Evolutionary conservation across 2,113 vertebrate species (phyloP).

Genomic region (Struthidea cinerea): DNA sequence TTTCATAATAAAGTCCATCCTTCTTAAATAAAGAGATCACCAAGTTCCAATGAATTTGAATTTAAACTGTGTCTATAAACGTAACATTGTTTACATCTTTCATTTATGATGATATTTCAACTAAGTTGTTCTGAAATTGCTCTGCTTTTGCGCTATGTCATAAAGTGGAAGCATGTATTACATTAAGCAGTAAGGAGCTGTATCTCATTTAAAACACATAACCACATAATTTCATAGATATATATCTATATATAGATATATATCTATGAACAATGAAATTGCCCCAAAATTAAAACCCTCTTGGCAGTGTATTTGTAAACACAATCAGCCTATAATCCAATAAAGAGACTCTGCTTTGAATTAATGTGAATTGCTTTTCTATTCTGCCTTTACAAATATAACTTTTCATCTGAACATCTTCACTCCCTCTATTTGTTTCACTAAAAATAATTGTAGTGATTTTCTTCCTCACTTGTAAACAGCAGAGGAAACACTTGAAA

Average conservation of each 20-base stretch:
- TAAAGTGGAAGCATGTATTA: slow-evolving; percentile 73
- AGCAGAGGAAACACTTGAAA: not conserved
- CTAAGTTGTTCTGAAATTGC: slow-evolving; percentile 73
- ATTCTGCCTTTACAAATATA: slow-evolving; percentile 63
- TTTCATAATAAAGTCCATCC: slow-evolving; percentile 53
- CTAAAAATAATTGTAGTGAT: slow-evolving; percentile 39
- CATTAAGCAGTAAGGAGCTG: slow-evolving; percentile 68
- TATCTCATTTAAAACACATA: slow-evolving; percentile 82
- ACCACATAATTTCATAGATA: slow-evolving; percentile 81
- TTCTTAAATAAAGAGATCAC: slow-evolving; percentile 36
- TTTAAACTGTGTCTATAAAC: slow-evolving; percentile 63
- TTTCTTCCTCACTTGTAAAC: slow-evolving; percentile 37
- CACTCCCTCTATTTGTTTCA: slow-evolving; percentile 56
- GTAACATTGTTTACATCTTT: slow-evolving; percentile 73
- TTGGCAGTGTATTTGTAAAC: slow-evolving; percentile 80
- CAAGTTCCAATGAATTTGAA: slow-evolving; percentile 60
- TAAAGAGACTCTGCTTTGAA: slow-evolving; percentile 75
- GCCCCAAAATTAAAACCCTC: slow-evolving; percentile 84
- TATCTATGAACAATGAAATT: slow-evolving; percentile 81
- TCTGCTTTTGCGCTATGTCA: slow-evolving; percentile 66
- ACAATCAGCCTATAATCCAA: slow-evolving; percentile 84
- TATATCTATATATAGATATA: slow-evolving; percentile 76
- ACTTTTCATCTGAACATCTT: slow-evolving; percentile 66
- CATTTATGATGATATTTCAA: slow-evolving; percentile 71
- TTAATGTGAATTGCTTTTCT: slow-evolving; percentile 70